phyloP scores from a whole-genome alignment of 2,888 invertebrate species.

The Horisme vitalbata region DNA sequence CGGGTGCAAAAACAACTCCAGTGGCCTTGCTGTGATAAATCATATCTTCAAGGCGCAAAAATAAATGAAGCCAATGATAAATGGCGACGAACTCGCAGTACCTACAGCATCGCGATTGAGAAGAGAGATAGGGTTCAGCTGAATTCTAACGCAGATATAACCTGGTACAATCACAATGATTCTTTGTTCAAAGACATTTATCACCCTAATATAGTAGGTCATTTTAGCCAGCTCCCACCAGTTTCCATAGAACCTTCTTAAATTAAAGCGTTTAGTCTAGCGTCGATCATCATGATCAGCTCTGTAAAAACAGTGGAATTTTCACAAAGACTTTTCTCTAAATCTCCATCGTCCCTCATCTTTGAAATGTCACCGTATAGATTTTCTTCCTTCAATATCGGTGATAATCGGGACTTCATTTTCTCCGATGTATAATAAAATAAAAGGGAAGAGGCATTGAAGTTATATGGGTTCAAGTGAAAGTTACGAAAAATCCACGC shows the following conservation, averaged over 20 bases:
- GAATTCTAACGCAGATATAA: background rate
- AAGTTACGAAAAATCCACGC: conserved; percentile 35
- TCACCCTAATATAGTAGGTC: too few species aligned
- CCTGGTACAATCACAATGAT: background rate
- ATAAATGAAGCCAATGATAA: conserved; percentile 82
- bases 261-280: conserved; percentile 21
- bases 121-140: conserved; percentile 59
- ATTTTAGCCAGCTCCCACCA: too few species aligned
- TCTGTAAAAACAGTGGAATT: conserved; percentile 2
- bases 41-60: conserved; percentile 80
- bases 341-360: conserved; percentile 12
- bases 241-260: background rate
- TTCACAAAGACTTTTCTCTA: conserved; percentile 12
- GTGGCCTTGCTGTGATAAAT: conserved; percentile 77
- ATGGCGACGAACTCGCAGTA: conserved; percentile 68
- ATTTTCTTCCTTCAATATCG: conserved; percentile 20
- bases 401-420: conserved; percentile 22
- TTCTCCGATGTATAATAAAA: conserved; percentile 23
- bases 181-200: too few species aligned
- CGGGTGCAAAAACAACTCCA: conserved; percentile 79
- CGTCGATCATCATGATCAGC: conserved; percentile 17
- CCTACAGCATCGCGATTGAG: conserved; percentile 64
- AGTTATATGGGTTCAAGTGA: conserved; percentile 26
- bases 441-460: conserved; percentile 21
- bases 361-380: conserved; percentile 15